Evolutionary conservation across 2,113 vertebrate species (phyloP).

Genomic region (Tychaedon coryphoeus): DNA sequence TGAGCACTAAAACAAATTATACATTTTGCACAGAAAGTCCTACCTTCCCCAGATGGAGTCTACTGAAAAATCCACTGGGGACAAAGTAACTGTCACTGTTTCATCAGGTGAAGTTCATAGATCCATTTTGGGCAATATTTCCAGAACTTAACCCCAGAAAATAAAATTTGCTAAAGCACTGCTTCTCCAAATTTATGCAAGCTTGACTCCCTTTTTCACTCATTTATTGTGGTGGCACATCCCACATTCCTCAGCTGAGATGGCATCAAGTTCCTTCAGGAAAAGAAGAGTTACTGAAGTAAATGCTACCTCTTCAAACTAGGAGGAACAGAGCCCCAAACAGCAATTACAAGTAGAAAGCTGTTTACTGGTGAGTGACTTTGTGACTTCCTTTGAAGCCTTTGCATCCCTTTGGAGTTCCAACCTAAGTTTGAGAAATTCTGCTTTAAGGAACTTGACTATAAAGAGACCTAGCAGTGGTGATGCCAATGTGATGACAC

Average conservation of each 20-base stretch:
- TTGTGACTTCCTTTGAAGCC: conserved; percentile 44
- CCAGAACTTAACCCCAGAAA: not conserved
- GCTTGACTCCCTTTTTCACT: not conserved
- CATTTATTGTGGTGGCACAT: not conserved
- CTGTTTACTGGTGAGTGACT: conserved; percentile 19
- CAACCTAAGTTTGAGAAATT: conserved; percentile 11
- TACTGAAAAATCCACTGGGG: not conserved
- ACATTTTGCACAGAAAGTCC: not conserved
- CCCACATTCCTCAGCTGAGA: conserved; percentile 19
- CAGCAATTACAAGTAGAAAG: conserved; percentile 8
- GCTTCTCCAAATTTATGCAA: not conserved
- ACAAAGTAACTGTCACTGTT: not conserved
- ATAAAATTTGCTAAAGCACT: not conserved
- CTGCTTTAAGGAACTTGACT: conserved; percentile 35
- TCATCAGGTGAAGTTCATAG: not conserved
- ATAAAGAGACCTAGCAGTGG: not conserved
- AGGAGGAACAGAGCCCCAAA: conserved; percentile 8
- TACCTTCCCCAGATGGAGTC: not conserved
- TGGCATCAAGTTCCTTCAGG: not conserved
- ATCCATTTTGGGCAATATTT: not conserved
- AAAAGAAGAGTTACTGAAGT: not conserved
- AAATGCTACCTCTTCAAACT: conserved; percentile 31
- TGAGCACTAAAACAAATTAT: not conserved
- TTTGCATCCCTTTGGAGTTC: not conserved
- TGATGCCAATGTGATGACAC: not conserved